Conservation (phyloP, 2,797 vertebrate genomes). For the Sebastes ruberrimus region DNA sequence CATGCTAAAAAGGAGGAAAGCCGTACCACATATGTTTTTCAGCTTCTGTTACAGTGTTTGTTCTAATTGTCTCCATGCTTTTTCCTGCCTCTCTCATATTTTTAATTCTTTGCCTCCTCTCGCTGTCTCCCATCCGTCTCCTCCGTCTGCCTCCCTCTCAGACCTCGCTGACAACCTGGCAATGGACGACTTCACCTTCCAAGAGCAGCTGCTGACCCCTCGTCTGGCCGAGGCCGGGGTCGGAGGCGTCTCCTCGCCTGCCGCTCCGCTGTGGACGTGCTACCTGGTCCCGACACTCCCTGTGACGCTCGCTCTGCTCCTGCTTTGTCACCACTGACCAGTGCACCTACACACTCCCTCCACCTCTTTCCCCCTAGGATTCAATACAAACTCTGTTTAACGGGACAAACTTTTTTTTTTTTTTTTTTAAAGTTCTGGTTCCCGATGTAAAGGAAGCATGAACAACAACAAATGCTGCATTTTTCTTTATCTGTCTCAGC, state of each 20-base stretch:
- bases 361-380: neutral
- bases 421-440: neutral
- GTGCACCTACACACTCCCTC: conserved; percentile 1
- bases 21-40: conserved; percentile 67
- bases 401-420: neutral
- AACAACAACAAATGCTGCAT: conserved; percentile 12
- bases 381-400: conserved; percentile 16
- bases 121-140: conserved; percentile 16
- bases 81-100: conserved; percentile 52
- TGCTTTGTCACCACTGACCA: conserved; percentile 72
- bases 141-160: conserved; percentile 56
- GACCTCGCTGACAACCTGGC: conserved; percentile 84
- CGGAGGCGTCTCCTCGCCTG: conserved; percentile 65
- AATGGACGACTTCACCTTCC: conserved; percentile 86
- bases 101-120: conserved; percentile 45
- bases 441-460: conserved; percentile 10
- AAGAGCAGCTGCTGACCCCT: conserved; percentile 85
- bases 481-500: conserved; percentile 8
- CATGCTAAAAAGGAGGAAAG: conserved; percentile 37
- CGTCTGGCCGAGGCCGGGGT: conserved; percentile 70
- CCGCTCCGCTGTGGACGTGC: conserved; percentile 42
- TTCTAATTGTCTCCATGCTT: conserved; percentile 62
- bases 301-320: conserved; percentile 53
- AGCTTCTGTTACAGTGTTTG: conserved; percentile 58
- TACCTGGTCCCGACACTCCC: conserved; percentile 33